Evolutionary conservation across 2,888 invertebrate genomes (phyloP), one percentile per base, ranked within the genome.

Genomic region (Tachystola acroxantha): DNA sequence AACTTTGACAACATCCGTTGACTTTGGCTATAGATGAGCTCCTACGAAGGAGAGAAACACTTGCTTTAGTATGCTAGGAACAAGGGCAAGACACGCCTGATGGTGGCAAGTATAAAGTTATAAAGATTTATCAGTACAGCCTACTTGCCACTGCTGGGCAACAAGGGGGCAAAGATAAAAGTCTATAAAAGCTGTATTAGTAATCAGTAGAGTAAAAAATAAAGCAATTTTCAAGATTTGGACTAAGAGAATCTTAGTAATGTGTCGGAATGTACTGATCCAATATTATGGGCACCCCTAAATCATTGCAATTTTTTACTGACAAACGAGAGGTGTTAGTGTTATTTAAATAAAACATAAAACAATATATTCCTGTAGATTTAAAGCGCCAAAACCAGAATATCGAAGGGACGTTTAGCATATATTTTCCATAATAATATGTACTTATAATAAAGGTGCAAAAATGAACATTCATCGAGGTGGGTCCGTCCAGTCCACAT

Each of bases 21-120:
- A 50, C 86, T 86, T 86, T 86, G 86, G 84, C 75, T 86, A 86
- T 86, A 86, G 86, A 86, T 86, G 87, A 85, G 82, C 86, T 86
- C 86, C 86, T 86, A 86, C 76, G 76, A 85, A 84, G 80, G 37
- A 80, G 69, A 70, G 82, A 85, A 86, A 85, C 77, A 81, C 52
- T 60, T 64, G 66, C 76, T 86, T 86, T 86, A 86, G 84, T 84
- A 69, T 54, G 55, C 57, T 58, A 65, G 55, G 77, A 76, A 73
- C 61, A 64, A 60, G 60, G 75, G 73, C 72, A 56, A 50, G 48
- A 54, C 62, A 64, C 51, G 80, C 81, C 79, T 73, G 19, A 27
- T 10, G 13, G 11, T 32, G 2, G 10, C 22, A 30, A 30, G 19
- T 9, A 9, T 30, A n/a, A 14, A 3, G 24, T 24, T 24, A 24